A percentile compares a stretch with the other conserved stretches of the same genome.
Conservation (phyloP, 2,888 invertebrate genomes). For the Glaucopsyche alexis region DNA sequence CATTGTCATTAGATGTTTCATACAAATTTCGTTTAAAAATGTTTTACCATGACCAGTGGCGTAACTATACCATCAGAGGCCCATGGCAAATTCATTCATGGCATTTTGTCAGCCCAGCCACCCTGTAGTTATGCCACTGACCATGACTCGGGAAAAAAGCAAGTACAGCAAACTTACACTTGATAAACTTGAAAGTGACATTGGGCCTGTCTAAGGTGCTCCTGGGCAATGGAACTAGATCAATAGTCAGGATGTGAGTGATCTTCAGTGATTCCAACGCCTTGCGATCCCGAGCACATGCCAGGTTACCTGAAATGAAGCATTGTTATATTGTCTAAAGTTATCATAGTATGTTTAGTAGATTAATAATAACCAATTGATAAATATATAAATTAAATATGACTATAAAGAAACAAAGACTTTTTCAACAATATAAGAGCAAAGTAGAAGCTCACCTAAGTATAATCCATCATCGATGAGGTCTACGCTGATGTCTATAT, state of each 20-base stretch:
- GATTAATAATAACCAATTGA: too few relatives aligned
- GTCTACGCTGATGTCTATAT: slow-evolving; percentile 65
- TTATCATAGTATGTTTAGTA: too few relatives aligned
- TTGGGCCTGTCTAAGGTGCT: slow-evolving; percentile 83
- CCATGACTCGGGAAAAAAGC: background rate
- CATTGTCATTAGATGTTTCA: too few relatives aligned
- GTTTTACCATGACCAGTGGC: too few relatives aligned
- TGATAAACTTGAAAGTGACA: slow-evolving; percentile 86
- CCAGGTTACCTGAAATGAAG: slow-evolving; percentile 83
- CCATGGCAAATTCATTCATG: too few relatives aligned
- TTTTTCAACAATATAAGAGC: too few relatives aligned
- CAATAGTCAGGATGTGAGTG: slow-evolving; percentile 89
- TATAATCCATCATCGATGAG: slow-evolving; percentile 66
- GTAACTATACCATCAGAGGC: too few relatives aligned
- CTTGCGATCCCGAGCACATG: slow-evolving; percentile 87
- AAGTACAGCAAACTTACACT: slow-evolving; percentile 72
- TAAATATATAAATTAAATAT: too few relatives aligned
- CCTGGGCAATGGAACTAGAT: slow-evolving; percentile 90
- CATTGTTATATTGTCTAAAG: background rate
- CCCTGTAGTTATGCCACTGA: too few relatives aligned
- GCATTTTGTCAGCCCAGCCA: too few relatives aligned
- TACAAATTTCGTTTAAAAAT: too few relatives aligned
- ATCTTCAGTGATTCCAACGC: slow-evolving; percentile 84
- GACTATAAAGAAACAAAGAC: too few relatives aligned
- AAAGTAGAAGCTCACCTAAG: slow-evolving; percentile 50